A percentile compares a stretch with the other conserved stretches of the same genome.
Conservation (phyloP, 2,797 vertebrate genomes). For the Gymnothorax reevesii region DNA sequence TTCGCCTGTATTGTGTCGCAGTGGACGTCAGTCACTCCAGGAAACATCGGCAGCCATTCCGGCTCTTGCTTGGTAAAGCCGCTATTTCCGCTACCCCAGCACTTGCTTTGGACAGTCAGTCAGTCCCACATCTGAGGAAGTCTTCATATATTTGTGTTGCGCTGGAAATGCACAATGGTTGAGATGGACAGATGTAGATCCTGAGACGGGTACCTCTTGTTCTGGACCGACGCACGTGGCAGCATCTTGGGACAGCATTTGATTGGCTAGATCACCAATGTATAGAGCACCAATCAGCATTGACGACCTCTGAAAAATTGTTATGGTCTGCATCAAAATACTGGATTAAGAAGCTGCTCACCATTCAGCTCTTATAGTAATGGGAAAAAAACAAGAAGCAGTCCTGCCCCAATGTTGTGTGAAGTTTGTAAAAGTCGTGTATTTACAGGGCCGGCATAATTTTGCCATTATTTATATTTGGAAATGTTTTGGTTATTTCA, state of each 20-base stretch:
- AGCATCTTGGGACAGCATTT: conserved; percentile 1
- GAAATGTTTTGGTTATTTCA: conserved; percentile 52
- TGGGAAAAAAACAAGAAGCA: conserved; percentile 60
- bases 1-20: background rate
- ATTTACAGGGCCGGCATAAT: conserved; percentile 73
- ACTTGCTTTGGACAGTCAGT: conserved; percentile 52
- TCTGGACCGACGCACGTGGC: background rate
- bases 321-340: conserved; percentile 67
- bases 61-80: background rate
- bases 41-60: background rate
- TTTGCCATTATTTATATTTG: conserved; percentile 46
- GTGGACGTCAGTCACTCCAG: background rate
- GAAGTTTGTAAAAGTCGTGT: conserved; percentile 44
- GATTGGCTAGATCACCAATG: conserved; percentile 74
- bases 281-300: conserved; percentile 44
- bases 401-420: conserved; percentile 69
- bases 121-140: background rate
- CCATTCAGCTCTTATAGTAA: conserved; percentile 75
- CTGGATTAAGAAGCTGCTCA: conserved; percentile 41
- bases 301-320: conserved; percentile 48
- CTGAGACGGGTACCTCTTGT: no score
- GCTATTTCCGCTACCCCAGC: background rate
- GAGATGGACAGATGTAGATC: background rate
- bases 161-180: conserved; percentile 12
- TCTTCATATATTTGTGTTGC: conserved; percentile 33